Base-by-base conservation (phyloP, 2,797 vertebrate species). In the Rhabdophis nuchalis region DNA sequence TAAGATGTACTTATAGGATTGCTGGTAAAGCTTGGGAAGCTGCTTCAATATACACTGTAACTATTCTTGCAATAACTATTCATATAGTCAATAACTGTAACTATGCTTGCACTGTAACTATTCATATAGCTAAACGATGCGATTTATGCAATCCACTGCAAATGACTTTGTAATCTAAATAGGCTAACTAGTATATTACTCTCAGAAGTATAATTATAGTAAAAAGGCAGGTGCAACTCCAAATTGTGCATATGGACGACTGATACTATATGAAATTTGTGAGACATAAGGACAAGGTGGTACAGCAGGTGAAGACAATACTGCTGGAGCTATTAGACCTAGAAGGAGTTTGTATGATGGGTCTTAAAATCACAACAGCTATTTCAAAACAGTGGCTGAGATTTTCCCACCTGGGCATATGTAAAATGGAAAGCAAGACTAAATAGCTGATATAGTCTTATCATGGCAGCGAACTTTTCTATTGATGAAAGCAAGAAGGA, bases 211-310 rank as follows among this genome's bases (percentile, higher is more conserved):
- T 92, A 95, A 96, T 64, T 94, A 92, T 86, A 92, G 82, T 90
- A 87, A 92, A 93, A 91, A 95, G 94, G 92, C 95, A 96, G 96
- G 95, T 96, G 94, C 94, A 90, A 56, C 41, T 93, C 92, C 93
- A 93, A 95, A 95, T 87, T 60, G 92, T 1, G 2, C 95, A 96
- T 94, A 91, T 92, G 94, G 94, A 32, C 94, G 95, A 85, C 58
- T 91, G 94, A 92, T 95, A 95, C 41, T 18, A 4, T 58, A 89
- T 93, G 91, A 96, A 95, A 96, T 95, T 93, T 0, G 68, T 82
- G 91, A 86, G 0, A 0, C 6, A 91, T 92, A 96, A 88, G 92
- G 89, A 86, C 92, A 96, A 95, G 95, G 94, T 92, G 92, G 95
- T 93, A 96, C 90, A 36, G 94, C 92, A 96, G 95, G 94, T 85